phyloP scores from a whole-genome alignment of 2,888 invertebrate genomes.

The Plutella xylostella region DNA sequence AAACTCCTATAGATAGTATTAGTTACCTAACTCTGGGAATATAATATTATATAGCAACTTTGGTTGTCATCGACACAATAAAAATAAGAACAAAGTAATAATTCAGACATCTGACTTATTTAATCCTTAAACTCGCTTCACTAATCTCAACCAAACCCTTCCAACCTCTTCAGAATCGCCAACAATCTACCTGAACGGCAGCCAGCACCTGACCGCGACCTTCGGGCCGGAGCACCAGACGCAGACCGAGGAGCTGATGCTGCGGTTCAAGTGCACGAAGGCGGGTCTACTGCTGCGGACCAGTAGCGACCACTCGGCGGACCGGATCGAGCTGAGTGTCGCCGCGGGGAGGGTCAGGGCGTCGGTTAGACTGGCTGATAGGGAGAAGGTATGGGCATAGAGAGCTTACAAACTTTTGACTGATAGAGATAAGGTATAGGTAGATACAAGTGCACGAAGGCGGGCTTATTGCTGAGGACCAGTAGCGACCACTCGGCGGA shows the following conservation, averaged over 20 bases:
- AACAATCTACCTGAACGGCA: constrained; percentile 88
- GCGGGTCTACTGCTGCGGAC: constrained; percentile 85
- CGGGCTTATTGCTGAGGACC: constrained; percentile 83
- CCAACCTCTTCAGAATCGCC: constrained; percentile 78
- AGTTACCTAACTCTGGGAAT: no score
- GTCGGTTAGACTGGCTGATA: constrained; percentile 84
- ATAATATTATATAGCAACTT: no score
- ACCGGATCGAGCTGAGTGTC: constrained; percentile 86
- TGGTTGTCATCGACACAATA: no score
- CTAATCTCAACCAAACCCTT: no score
- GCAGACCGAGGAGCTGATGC: constrained; percentile 89
- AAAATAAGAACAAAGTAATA: no score
- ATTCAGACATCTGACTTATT: no score
- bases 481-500: constrained; percentile 84
- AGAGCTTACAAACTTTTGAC: no score
- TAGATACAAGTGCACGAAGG: constrained; percentile 87
- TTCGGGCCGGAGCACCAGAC: constrained; percentile 81
- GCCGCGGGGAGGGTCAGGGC: constrained; percentile 86
- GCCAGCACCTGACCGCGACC: constrained; percentile 85
- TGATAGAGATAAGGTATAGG: no score
- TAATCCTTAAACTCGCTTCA: no score
- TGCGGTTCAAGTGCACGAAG: constrained; percentile 86
- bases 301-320: constrained; percentile 81
- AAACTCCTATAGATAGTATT: no score
- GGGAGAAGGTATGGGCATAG: constrained; percentile 76